Evolutionary conservation across 2,888 invertebrate genomes (phyloP).

Genomic region (Tipula vernalis): DNA sequence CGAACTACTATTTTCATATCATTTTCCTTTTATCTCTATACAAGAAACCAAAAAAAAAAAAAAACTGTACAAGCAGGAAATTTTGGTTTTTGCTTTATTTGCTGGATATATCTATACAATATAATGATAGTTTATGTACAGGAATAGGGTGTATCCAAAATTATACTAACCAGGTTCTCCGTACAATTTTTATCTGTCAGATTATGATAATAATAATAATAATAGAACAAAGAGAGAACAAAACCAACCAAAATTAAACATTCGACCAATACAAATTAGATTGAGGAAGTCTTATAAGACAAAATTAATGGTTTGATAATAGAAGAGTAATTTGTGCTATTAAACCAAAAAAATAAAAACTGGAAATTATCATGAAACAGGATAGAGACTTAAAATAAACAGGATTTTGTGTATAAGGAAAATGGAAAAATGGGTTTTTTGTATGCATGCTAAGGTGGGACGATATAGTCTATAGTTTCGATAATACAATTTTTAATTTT

Average conservation of each 20-base stretch:
- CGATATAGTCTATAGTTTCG: not conserved
- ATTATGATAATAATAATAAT: not conserved
- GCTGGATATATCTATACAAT: not conserved
- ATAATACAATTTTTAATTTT: not conserved
- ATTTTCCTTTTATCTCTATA: not conserved
- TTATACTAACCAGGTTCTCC: not conserved
- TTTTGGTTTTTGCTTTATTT: not conserved
- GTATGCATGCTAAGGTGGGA: not conserved
- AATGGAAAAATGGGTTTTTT: not conserved
- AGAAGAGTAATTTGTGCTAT: not conserved
- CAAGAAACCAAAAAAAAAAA: not conserved
- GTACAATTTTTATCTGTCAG: not conserved
- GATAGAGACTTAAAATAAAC: not conserved
- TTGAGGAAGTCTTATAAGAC: not conserved
- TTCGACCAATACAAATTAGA: not conserved
- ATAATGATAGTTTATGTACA: conserved; percentile 1
- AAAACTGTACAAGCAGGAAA: not conserved
- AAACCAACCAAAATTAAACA: not conserved
- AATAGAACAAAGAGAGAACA: not conserved
- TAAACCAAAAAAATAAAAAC: not conserved
- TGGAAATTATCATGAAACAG: not conserved
- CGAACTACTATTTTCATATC: not conserved
- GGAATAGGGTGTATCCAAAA: not conserved
- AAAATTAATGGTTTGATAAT: not conserved
- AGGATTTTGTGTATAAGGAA: not conserved